phyloP scores from a whole-genome alignment of 1,140 invertebrate species.

The Megathymus violae region DNA sequence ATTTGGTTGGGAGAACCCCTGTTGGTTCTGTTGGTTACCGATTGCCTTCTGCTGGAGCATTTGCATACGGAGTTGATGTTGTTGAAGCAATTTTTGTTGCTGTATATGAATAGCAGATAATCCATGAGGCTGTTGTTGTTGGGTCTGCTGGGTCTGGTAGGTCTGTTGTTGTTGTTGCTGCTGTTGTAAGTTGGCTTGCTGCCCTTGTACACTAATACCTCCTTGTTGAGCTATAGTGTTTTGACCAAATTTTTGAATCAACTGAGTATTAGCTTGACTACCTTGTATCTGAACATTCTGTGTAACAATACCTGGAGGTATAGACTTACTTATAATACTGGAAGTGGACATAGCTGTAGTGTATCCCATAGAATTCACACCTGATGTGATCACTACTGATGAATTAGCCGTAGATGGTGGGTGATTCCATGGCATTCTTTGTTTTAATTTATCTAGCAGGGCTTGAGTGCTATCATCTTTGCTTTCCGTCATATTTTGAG shows the following conservation, averaged over 20 bases:
- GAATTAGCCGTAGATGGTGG: conserved; percentile 79
- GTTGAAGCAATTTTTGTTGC: conserved; percentile 81
- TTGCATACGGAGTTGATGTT: conserved; percentile 78
- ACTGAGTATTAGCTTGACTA: conserved; percentile 70
- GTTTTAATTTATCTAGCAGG: conserved; percentile 89
- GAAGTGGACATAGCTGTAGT: conserved; percentile 66
- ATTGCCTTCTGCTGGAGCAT: conserved; percentile 76
- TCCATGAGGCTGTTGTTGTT: conserved; percentile 67
- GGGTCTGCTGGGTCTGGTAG: conserved; percentile 19
- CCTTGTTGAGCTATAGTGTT: conserved; percentile 69
- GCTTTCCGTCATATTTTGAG: conserved; percentile 77
- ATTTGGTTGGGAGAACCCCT: conserved; percentile 73
- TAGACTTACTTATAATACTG: conserved; percentile 74
- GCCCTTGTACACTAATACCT: conserved; percentile 65
- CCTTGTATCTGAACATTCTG: conserved; percentile 80
- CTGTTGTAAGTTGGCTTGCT: conserved; percentile 67
- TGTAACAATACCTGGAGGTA: conserved; percentile 72
- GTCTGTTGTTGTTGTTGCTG: conserved; percentile 56
- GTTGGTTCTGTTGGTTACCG: conserved; percentile 64
- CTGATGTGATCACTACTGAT: conserved; percentile 55
- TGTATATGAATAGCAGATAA: conserved; percentile 76
- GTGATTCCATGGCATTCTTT: conserved; percentile 92
- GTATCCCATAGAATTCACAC: conserved; percentile 74
- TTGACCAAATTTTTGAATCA: conserved; percentile 74
- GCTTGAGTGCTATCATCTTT: conserved; percentile 87